Evolutionary conservation across 2,113 vertebrate species (phyloP), one percentile per base, ranked within the genome.

Genomic region (Corynorhinus townsendii): DNA sequence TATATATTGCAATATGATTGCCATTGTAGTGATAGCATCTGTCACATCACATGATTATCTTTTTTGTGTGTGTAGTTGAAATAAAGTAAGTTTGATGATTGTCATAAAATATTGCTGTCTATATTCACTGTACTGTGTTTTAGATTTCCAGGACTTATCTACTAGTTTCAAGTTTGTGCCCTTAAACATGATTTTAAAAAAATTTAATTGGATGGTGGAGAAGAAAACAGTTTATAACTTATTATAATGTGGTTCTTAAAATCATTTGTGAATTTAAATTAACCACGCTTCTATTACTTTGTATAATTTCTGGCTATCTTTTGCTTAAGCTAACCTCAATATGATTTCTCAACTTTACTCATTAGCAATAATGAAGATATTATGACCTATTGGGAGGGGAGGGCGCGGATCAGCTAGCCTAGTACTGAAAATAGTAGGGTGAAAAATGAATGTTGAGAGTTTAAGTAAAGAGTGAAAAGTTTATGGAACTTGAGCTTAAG

Each of bases 261-360:
- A 76, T 90, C n/a, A 62, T 40, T 96, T 88, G 89, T 86, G 52
- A 56, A 85, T 91, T 96, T 96, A 92, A 87, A 66, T 87, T 79
- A 93, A 85, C 11, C 1, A 40, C 54, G 26, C 11, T 81, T 85
- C 62, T 75, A 8, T 91, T 91, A 33, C n/a, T 91, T 82, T 72
- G 43, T 77, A 11, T 75, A 72, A 73, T 82, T 93, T 85, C 47
- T 81, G 56, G 49, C 66, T 92, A 0, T 64, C 26, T 73, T 93
- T 95, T 84, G 47, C 26, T 90, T 89, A 75, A 54, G 19, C 40
- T 91, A 82, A 80, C 20, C 26, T 91, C 22, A 85, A 0, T 84
- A 54, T 81, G 38, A 79, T 95, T 95, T 93, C 45, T 87, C 43
- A 93, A 4, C n/a, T 79, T 81, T 76, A 77, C 66, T 81, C 52